Evolutionary conservation across 2,113 vertebrate genomes (phyloP), one percentile per base, ranked within the genome.

Genomic region (Odobenus rosmarus): DNA sequence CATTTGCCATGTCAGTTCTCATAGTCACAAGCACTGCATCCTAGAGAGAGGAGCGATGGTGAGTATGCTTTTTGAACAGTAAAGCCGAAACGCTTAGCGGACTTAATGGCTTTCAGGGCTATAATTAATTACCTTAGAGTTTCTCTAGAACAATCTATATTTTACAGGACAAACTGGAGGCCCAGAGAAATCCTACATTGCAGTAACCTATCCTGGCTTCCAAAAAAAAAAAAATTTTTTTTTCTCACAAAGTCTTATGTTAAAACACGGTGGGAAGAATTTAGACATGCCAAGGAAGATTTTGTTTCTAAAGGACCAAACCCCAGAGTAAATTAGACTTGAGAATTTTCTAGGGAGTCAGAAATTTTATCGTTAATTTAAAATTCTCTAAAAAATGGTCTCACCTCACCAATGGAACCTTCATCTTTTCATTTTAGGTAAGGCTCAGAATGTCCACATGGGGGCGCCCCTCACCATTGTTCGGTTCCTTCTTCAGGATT

Each of bases 31-130:
- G 67, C 19, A 21, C n/a, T 49, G 24, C 6, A 14, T 18, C n/a
- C 19, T 36, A 18, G 1, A 61, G 33, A 61, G 12, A 4, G 3
- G 12, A 62, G 11, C 7, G 11, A n/a, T 7, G 10, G 3, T 3
- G 39, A 90, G 19, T 6, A n/a, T 3, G 0, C 15, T 71, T 46
- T 94, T 80, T 69, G n/a, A 88, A 23, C n/a, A 55, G 16, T 39
- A 80, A 61, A 55, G 53, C 9, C 7, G n/a, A 84, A 80, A 39
- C 39, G 6, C 16, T 57, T 39, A 31, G 19, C 53, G 53, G 53
- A 89, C 33, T 49, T 57, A 51, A 31, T 91, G 51, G 1, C 59
- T 51, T 88, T 81, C 11, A 46, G 19, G 83, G 46, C 24, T 62
- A 4, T 26, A 51, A 51, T 61, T 26, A 51, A 51, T 61, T 46